Conservation (phyloP, 2,888 invertebrate species). For the Brenthis ino region DNA sequence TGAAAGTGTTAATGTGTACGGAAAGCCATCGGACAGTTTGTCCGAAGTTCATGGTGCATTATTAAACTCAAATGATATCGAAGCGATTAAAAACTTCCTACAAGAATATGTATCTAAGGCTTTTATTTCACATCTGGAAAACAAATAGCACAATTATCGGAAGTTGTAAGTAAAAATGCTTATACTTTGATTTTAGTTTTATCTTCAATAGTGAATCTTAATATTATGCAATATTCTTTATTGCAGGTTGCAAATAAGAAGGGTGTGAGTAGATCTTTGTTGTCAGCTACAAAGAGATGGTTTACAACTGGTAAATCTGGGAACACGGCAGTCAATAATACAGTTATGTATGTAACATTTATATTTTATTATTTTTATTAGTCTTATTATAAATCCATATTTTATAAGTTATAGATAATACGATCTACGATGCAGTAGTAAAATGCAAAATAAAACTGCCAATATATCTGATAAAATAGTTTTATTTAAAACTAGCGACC, state of each 20-base stretch:
- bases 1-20: slow-evolving; percentile 83
- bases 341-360: slow-evolving; percentile 88
- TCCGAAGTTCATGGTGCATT: slow-evolving; percentile 87
- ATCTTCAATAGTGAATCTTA: neutral
- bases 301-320: slow-evolving; percentile 95
- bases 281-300: slow-evolving; percentile 97
- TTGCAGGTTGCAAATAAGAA: slow-evolving; percentile 90
- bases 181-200: too few relatives aligned
- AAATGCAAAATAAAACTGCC: too few relatives aligned
- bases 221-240: neutral
- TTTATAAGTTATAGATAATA: too few relatives aligned
- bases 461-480: too few relatives aligned
- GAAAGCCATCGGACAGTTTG: slow-evolving; percentile 69
- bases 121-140: slow-evolving; percentile 95
- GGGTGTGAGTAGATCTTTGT: slow-evolving; percentile 94
- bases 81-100: slow-evolving; percentile 91
- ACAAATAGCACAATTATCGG: slow-evolving; percentile 90
- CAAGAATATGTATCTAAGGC: slow-evolving; percentile 94
- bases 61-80: slow-evolving; percentile 91
- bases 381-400: too few relatives aligned
- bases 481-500: too few relatives aligned
- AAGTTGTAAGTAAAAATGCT: slow-evolving; percentile 55
- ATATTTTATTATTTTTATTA: slow-evolving; percentile 7
- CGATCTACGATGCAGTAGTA: too few relatives aligned
- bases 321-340: slow-evolving; percentile 86